Evolutionary conservation across 2,113 vertebrate genomes (phyloP), one percentile per base, ranked within the genome.

Genomic region (Cochlearius cochlearius): DNA sequence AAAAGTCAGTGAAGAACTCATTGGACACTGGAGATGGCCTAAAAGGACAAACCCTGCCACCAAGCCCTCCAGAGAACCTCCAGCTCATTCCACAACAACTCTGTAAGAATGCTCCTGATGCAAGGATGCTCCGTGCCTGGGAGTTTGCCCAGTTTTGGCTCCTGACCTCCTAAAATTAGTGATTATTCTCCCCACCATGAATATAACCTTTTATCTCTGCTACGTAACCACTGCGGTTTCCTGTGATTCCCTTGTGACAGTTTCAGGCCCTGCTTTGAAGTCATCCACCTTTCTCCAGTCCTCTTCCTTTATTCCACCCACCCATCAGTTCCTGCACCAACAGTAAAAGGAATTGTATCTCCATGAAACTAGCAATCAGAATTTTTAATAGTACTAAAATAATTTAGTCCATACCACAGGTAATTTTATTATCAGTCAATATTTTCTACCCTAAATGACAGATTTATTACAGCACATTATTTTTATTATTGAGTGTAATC

Each of bases 401-500:
- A 96, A 97, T 97, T 97, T 93, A 94, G 81, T 82, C 88, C 86
- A 69, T 93, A 95, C 85, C 77, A 94, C 56, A 96, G 90, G 92
- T 94, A 81, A 94, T 96, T 94, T 97, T 91, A 97, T 93, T 95
- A 97, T 84, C 63, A 94, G 93, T 97, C 95, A 97, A 95, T 96
- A 95, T 97, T 96, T 97, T 95, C 86, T 92, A 92, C 60, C n/a
- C 83, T 89, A 93, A 97, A 82, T 90, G 95, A 94, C 96, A 96
- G 90, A 97, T 97, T 97, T 96, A 96, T 97, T 96, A 90, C 72
- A 80, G 67, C 67, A 87, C 82, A 97, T 97, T 96, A 97, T 94
- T 97, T 97, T 97, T 97, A 95, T 93, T 97, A 96, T 94, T 94
- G 92, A 96, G 38, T 89, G 78, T 95, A 97, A 96, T 97, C 96